Conservation (phyloP, 2,888 invertebrate species). For the Lathronympha strigana region DNA sequence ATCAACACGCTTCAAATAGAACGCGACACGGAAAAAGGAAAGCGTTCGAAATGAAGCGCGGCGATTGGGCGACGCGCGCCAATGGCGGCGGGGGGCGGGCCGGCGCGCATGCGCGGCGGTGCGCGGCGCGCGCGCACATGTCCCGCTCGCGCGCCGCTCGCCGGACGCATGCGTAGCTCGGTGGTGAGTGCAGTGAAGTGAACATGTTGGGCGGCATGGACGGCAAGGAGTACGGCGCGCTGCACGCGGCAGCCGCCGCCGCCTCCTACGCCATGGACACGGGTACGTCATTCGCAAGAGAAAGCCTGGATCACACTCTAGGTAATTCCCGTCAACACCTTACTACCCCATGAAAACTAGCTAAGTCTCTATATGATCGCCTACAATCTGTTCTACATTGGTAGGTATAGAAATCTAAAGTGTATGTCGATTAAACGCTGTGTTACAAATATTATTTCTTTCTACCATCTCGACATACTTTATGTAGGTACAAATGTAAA, state of each 20-base stretch:
- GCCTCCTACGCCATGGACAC: conserved; percentile 75
- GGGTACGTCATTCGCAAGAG: conserved; percentile 57
- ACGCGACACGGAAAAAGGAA: conserved; percentile 80
- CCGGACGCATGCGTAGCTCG: conserved; percentile 54
- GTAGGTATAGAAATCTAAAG: background rate
- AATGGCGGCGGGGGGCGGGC: conserved; percentile 73
- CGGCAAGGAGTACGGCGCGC: conserved; percentile 81
- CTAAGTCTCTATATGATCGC: background rate
- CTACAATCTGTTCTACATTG: background rate
- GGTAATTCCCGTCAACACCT: background rate
- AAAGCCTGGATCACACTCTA: background rate
- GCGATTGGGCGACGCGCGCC: conserved; percentile 78
- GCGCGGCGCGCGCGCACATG: conserved; percentile 53
- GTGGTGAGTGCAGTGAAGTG: conserved; percentile 53
- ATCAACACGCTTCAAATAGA: conserved; percentile 81
- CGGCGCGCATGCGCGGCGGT: conserved; percentile 50
- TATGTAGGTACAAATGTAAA: too few relatives aligned
- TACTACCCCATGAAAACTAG: background rate
- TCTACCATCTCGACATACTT: too few relatives aligned
- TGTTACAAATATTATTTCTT: too few relatives aligned
- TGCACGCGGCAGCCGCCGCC: conserved; percentile 76
- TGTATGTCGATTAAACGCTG: too few relatives aligned
- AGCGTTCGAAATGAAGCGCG: conserved; percentile 79
- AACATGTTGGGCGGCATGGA: conserved; percentile 80
- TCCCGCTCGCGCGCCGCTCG: conserved; percentile 56